Percentiles rank a stretch among this genome's conserved stretches.
These are phyloP conservation scores for Neosalanx taihuensis DNA, from an alignment of 2,797 vertebrate genomes.

Conservation along the genomic window DNA sequence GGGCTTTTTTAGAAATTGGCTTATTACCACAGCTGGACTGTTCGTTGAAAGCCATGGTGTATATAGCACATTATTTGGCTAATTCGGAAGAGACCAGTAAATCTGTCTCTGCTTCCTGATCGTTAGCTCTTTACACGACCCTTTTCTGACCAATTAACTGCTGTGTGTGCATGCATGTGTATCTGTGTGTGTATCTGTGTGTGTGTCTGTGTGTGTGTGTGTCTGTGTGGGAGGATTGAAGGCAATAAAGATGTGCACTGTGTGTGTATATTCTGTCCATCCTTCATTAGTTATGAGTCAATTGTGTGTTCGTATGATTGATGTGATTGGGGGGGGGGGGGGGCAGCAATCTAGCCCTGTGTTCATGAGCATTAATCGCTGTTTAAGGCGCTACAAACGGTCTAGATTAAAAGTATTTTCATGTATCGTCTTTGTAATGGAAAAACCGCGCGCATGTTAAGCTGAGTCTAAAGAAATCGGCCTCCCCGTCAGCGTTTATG, in stretches of 20 bases:
- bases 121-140: not conserved
- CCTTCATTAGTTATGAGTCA: not conserved
- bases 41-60: not conserved
- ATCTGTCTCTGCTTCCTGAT: not conserved
- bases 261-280: not conserved
- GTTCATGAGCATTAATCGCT: not conserved
- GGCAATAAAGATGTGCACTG: constrained; percentile 7
- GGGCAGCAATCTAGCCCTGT: not conserved
- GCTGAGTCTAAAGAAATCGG: constrained; percentile 67
- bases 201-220: constrained; percentile 31
- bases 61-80: constrained; percentile 31
- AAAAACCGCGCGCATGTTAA: constrained; percentile 47
- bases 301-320: not conserved
- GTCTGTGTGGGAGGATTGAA: constrained; percentile 12
- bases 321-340: not conserved
- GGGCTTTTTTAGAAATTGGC: constrained; percentile 68
- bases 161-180: not conserved
- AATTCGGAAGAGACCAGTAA: not conserved
- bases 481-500: constrained; percentile 74
- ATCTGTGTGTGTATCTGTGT: constrained; percentile 2
- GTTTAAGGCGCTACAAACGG: not conserved
- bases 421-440: constrained; percentile 58
- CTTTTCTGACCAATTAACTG: not conserved
- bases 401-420: not conserved
- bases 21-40: constrained; percentile 58